Evolutionary conservation across 2,113 vertebrate genomes (phyloP).

Genomic region (Tapirus terrestris): DNA sequence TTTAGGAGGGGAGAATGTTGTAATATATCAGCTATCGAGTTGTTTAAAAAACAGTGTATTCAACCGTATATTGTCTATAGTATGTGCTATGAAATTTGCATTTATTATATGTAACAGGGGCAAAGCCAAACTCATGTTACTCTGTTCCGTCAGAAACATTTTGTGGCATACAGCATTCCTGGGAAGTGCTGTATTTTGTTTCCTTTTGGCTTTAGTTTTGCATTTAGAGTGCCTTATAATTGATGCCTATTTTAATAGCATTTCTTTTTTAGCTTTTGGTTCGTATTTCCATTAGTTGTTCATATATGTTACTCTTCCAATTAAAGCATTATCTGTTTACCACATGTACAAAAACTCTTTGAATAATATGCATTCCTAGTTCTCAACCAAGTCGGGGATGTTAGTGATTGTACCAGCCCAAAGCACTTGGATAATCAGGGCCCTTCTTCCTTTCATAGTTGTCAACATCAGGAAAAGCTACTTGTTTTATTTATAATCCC

Average conservation of each 20-base stretch:
- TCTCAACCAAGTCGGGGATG: conserved; percentile 84
- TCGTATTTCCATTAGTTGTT: conserved; percentile 88
- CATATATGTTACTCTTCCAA: conserved; percentile 87
- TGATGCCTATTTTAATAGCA: conserved; percentile 97
- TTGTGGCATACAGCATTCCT: conserved; percentile 86
- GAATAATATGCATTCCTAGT: conserved; percentile 87
- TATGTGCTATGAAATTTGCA: conserved; percentile 88
- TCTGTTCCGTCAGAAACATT: conserved; percentile 87
- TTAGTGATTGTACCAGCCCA: conserved; percentile 85
- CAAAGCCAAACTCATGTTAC: conserved; percentile 93
- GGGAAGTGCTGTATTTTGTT: conserved; percentile 84
- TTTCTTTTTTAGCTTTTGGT: conserved; percentile 93
- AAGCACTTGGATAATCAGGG: conserved; percentile 85
- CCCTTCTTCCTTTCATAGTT: conserved; percentile 81
- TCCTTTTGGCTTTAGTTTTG: conserved; percentile 90
- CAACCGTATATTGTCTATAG: conserved; percentile 88
- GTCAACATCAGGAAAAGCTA: conserved; percentile 71
- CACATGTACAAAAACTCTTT: conserved; percentile 86
- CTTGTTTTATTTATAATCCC: conserved; percentile 64
- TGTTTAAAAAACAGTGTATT: conserved; percentile 88
- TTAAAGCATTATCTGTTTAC: conserved; percentile 85
- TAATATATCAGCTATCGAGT: conserved; percentile 89
- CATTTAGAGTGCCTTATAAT: conserved; percentile 99
- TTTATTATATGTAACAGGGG: conserved; percentile 90
- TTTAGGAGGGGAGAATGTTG: conserved; percentile 89